Evolutionary conservation across 1,140 invertebrate species (phyloP), one percentile per base, ranked within the genome.

Genomic region (Tetramorium simillimum): DNA sequence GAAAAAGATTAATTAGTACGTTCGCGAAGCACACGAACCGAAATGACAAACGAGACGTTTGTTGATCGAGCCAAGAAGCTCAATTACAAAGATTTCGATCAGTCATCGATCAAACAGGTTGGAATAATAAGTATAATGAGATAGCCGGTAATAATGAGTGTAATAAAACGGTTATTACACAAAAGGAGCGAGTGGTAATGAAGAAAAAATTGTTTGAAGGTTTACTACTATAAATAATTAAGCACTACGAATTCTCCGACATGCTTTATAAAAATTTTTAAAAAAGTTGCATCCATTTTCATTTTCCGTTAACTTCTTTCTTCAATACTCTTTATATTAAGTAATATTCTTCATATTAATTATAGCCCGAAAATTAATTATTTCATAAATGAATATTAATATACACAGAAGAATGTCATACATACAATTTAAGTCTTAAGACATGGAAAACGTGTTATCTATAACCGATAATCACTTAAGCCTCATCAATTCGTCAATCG

Each of bases 1-100:
- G 53, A 46, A 28, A 77, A 14, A 63, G 40, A 65, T 78, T 46
- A 78, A 78, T 78, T 65, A 65, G 18, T 14, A n/a, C 37, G 49
- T n/a, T 46, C 40, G 40, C 21, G 75, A 12, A 63, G 37, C 37
- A 58, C n/a, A 46, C 3, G 56, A 46, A 18, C 0, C 65, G 63
- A 69, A 56, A 70, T 70, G 78, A 81, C 63, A 56, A 70, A 53
- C 77, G 49, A 40, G 46, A 51, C 46, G 10, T 28, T 43, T n/a
- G 33, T 33, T 1, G 33, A 46, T 43, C 33, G 49, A 58, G 21
- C 18, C 49, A 3, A 37, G n/a, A 43, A 10, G 37, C n/a, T 82
- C 37, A 58, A 28, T 72, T 82, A 33, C 21, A 28, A 58, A 56
- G 37, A 81, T 10, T 10, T 70, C 51, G 65, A 81, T 70, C 33